Evolutionary conservation across 92 coral and sea anemone species (phyloP), one percentile per base, ranked within the genome.

Genomic region (Pocillopora meandrina): DNA sequence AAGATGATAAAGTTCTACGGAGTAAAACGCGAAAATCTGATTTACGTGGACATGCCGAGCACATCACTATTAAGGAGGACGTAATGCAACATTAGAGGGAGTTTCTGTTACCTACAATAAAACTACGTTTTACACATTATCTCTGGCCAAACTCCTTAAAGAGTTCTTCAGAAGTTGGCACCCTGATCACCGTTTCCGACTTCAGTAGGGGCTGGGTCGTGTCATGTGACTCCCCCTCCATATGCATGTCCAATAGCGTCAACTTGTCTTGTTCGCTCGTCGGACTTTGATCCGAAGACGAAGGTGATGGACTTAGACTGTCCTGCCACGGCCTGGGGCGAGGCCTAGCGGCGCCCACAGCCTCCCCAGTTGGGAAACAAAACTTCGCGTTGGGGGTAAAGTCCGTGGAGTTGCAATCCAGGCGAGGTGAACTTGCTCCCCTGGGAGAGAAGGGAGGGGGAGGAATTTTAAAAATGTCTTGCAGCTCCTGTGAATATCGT

Each of bases 371-470:
- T 18, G 71, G 76, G 2, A 80, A 72, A 34, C 26, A 87, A 34
- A 90, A 85, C 71, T 89, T 83, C 65, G 74, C 70, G 14, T 62
- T 65, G 10, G 87, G 82, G 68, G 62, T 73, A 58, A 10, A 1
- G 18, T 84, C 82, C 88, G 58, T 58, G 57, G 31, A 23, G 77
- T 73, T 83, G 66, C 72, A 73, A 56, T 84, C 82, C 20, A 76
- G 88, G 59, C 79, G 86, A 76, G 92, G 89, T 19, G 86, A 77
- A 69, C 87, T 86, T 58, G 91, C 47, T 31, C 85, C 81, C 75
- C 98, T 86, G 0, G 98, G 93, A 0, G 98, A 92, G 74, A 82
- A 84, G 15, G 93, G 95, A 12, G 98, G 98, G 4, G 98, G 98
- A 12, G 90, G 88, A 33, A 86, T 58, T 80, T 83, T 89, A 42